These are phyloP conservation scores for Elachura formosa DNA, from an alignment of 2,113 vertebrate genomes.

Conservation along the genomic window DNA sequence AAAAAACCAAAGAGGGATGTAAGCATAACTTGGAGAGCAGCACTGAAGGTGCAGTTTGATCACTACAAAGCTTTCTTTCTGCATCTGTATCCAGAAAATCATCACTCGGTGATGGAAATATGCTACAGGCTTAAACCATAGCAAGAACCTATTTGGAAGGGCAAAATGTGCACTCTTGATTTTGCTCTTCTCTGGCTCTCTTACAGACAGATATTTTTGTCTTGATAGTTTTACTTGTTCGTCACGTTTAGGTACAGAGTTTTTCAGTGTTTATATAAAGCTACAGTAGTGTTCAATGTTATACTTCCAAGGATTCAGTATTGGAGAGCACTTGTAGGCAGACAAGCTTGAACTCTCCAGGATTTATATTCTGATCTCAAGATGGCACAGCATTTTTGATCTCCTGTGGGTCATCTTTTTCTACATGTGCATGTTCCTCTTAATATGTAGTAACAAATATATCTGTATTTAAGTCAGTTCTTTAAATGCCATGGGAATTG, in stretches of 20 bases:
- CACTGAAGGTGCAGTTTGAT: neutral
- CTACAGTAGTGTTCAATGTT: fast-evolving
- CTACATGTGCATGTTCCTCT: neutral
- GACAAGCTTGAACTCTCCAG: neutral
- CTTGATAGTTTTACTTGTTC: neutral
- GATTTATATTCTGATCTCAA: neutral
- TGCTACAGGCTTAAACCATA: neutral
- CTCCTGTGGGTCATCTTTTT: neutral
- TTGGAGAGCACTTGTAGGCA: neutral
- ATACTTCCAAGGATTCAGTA: neutral
- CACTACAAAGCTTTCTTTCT: neutral
- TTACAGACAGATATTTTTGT: neutral
- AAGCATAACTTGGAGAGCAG: neutral
- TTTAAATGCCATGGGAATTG: neutral
- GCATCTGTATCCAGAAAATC: neutral
- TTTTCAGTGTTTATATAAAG: neutral
- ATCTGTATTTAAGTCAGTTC: neutral
- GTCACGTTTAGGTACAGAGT: neutral
- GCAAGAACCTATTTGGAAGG: neutral
- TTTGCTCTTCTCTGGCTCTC: neutral
- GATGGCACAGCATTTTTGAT: neutral
- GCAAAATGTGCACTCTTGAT: neutral
- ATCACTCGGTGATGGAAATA: neutral
- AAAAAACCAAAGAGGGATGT: neutral
- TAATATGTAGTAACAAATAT: neutral